Percentiles rank a stretch among this genome's conserved stretches.
phyloP scores from a whole-genome alignment of 1,140 invertebrate species.

The Lordiphosa mommai region DNA sequence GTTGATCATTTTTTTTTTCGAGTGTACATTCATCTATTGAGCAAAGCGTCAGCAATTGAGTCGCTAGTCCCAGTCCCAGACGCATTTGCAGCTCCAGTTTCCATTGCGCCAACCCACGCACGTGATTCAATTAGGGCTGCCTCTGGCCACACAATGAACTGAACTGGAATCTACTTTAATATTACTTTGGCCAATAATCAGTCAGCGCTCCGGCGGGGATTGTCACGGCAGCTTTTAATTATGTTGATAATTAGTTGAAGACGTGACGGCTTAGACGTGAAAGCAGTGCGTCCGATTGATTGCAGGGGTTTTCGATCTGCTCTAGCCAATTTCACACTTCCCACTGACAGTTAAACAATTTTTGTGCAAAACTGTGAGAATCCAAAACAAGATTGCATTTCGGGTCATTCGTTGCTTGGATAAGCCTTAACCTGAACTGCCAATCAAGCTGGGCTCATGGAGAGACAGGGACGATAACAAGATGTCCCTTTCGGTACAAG shows the following conservation, averaged over 20 bases:
- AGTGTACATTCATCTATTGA: conserved; percentile 37
- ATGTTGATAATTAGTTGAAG: conserved; percentile 60
- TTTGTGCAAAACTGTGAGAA: conserved; percentile 9
- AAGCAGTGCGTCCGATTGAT: not conserved
- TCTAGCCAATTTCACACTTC: not conserved
- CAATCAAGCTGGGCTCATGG: conserved; percentile 51
- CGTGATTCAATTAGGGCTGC: conserved; percentile 70
- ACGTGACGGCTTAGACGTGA: conserved; percentile 57
- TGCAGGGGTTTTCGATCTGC: not conserved
- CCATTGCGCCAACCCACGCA: conserved; percentile 44
- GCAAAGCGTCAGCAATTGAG: conserved; percentile 22
- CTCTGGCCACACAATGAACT: conserved; percentile 6
- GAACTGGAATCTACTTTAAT: conserved; percentile 37
- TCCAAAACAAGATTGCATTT: conserved; percentile 41
- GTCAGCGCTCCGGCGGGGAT: conserved; percentile 50
- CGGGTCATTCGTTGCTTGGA: conserved; percentile 15
- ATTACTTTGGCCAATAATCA: conserved; percentile 56
- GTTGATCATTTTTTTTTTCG: too few species aligned
- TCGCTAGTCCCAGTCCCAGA: conserved; percentile 17
- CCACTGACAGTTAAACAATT: conserved; percentile 36
- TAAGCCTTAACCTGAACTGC: conserved; percentile 61
- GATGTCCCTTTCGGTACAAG: conserved; percentile 32
- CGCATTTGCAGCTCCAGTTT: conserved; percentile 11
- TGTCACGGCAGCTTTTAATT: conserved; percentile 60
- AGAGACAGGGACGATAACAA: conserved; percentile 64